These are phyloP conservation scores for Eupelmus urozonus DNA, from an alignment of 2,888 invertebrate genomes.

Conservation along the genomic window DNA sequence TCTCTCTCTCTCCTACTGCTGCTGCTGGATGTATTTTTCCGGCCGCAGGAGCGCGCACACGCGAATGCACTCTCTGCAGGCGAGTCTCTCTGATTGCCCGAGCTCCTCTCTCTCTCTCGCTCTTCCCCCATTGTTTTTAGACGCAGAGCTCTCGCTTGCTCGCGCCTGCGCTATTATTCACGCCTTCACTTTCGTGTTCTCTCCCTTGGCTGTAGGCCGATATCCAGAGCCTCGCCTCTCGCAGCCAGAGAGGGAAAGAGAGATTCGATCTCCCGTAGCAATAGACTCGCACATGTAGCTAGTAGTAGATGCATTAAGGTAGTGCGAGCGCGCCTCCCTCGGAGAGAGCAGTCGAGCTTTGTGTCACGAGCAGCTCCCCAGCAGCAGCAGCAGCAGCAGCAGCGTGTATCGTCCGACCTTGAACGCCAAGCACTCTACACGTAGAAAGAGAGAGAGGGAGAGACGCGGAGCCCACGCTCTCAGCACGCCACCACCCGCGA, in stretches of 20 bases:
- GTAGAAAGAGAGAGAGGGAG: background rate
- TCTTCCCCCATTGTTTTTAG: background rate
- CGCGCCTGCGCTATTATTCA: slow-evolving; percentile 25
- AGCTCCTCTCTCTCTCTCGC: background rate
- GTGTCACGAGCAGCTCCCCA: background rate
- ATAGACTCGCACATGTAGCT: background rate
- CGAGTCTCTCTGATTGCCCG: background rate
- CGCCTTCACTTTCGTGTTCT: slow-evolving; percentile 36
- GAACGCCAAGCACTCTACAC: background rate
- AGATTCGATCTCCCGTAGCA: background rate
- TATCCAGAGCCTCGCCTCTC: background rate
- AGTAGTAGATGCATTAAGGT: background rate
- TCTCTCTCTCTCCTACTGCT: too few species aligned
- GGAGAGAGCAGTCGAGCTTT: background rate
- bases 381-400: too few species aligned
- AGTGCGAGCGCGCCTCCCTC: background rate
- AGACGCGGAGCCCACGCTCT: background rate
- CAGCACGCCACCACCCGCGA: slow-evolving; percentile 8
- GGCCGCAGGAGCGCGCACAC: background rate
- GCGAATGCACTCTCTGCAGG: slow-evolving; percentile 19
- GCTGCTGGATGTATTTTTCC: background rate
- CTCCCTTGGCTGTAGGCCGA: background rate
- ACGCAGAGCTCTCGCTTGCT: background rate
- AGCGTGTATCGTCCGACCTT: slow-evolving; percentile 12
- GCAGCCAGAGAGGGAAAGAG: background rate